Evolutionary conservation across 2,797 vertebrate species (phyloP).

Genomic region (Molossus molossus): DNA sequence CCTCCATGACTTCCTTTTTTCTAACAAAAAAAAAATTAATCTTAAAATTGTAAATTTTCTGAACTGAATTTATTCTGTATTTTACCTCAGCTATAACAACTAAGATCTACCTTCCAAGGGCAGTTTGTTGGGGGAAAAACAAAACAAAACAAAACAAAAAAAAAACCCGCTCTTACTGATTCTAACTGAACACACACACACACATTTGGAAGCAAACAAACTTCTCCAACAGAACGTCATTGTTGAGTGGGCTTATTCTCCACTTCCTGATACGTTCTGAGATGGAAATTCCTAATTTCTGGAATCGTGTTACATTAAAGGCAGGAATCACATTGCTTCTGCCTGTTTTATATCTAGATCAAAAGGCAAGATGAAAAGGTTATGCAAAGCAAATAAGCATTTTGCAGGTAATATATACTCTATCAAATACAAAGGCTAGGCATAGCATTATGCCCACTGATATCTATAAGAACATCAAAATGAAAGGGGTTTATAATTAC

Average conservation of each 20-base stretch:
- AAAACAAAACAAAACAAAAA: not conserved
- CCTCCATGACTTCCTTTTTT: not conserved
- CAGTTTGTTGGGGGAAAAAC: not conserved
- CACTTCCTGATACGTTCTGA: constrained; percentile 77
- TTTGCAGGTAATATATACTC: constrained; percentile 78
- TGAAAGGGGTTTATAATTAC: constrained; percentile 68
- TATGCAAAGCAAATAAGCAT: constrained; percentile 69
- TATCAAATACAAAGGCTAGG: constrained; percentile 60
- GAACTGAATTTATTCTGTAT: constrained; percentile 6
- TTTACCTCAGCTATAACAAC: not conserved
- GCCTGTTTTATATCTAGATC: constrained; percentile 86
- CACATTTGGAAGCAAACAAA: not conserved
- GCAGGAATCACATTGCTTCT: constrained; percentile 82
- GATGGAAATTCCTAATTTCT: constrained; percentile 85
- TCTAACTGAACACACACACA: not conserved
- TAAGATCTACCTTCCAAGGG: not conserved
- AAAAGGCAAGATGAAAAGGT: constrained; percentile 70
- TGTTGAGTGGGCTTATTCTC: not conserved
- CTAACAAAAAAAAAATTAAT: not conserved
- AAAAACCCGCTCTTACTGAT: not conserved
- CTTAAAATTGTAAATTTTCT: constrained; percentile 30
- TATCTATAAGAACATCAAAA: constrained; percentile 77
- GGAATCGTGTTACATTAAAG: constrained; percentile 82
- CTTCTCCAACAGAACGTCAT: constrained; percentile 39
- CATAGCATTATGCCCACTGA: constrained; percentile 70